Evolutionary conservation across 2,797 vertebrate genomes (phyloP), one percentile per base, ranked within the genome.

Genomic region (Acrocephalus scirpaceus): DNA sequence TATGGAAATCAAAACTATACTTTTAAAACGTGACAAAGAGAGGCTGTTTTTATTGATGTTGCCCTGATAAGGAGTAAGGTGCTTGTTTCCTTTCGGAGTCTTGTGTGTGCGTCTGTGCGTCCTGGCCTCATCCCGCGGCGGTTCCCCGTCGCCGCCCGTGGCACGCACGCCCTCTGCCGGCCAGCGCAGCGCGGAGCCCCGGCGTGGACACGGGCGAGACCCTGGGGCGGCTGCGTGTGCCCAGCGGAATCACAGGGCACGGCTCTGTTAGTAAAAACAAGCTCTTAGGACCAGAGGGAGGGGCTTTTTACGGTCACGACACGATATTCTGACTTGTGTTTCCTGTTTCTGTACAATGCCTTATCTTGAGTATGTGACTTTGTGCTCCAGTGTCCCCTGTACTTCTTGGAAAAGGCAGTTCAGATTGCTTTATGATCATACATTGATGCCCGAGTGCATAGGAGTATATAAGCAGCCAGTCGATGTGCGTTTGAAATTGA

Each of bases 291-390:
- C 18, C 10, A 32, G 50, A 56, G 19, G 22, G 40, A 26, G 26
- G 3, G 5, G 2, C 2, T 21, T 36, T 16, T 25, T 15, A 8
- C 0, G 0, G n/a, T 74, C 60, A 12, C 0, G 0, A 22, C 15
- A 10, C 5, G 3, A 15, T 77, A 0, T n/a, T 58, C 19, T 34
- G 18, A 23, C 18, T 18, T 16, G 14, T 2, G 8, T 53, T 71
- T 21, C 23, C 25, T 32, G 6, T 67, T 79, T 54, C 74, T 82
- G 48, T 30, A 7, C 36, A 2, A 1, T 44, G n/a, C 47, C 29
- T 48, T 79, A 13, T 3, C 67, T 4, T 4, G 2, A 74, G 7
- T 4, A 3, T 29, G 56, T 36, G 54, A 40, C 17, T 27, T 78
- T 57, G 51, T 25, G 2, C 18, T 40, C 42, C 57, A 4, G 4